A percentile compares a stretch with the other conserved stretches of the same genome.
Conservation (phyloP, 2,113 vertebrate species). For the Psettodes erumei region DNA sequence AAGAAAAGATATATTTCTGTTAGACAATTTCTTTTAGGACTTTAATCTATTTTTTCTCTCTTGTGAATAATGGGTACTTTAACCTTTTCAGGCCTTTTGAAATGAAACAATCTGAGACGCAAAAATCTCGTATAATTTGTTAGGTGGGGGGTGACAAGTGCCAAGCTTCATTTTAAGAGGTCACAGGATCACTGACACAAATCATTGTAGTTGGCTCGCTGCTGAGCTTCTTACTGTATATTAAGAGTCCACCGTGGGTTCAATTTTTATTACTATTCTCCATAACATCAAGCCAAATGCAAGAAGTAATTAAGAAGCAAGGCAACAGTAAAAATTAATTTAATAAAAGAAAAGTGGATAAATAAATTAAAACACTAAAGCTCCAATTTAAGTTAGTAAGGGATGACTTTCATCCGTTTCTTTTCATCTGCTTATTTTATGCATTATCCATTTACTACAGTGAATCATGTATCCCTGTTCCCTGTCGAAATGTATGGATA, state of each 20-base stretch:
- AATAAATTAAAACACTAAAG: background rate
- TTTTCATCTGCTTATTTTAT: background rate
- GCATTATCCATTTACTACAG: background rate
- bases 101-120: background rate
- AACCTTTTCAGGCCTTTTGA: background rate
- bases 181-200: background rate
- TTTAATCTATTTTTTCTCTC: background rate
- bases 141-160: background rate
- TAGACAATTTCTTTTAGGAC: background rate
- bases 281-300: background rate
- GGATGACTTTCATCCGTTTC: background rate
- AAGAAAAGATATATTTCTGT: background rate
- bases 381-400: background rate
- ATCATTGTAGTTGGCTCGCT: background rate
- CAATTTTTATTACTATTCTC: background rate
- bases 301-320: background rate
- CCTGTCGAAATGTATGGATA: background rate
- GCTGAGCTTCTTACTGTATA: background rate
- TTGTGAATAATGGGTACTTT: background rate
- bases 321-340: background rate
- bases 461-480: background rate
- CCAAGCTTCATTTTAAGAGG: background rate
- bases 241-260: background rate
- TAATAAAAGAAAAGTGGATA: background rate
- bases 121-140: background rate